These are phyloP conservation scores for Drosophila testacea DNA, from an alignment of 2,888 invertebrate species.

Conservation along the genomic window DNA sequence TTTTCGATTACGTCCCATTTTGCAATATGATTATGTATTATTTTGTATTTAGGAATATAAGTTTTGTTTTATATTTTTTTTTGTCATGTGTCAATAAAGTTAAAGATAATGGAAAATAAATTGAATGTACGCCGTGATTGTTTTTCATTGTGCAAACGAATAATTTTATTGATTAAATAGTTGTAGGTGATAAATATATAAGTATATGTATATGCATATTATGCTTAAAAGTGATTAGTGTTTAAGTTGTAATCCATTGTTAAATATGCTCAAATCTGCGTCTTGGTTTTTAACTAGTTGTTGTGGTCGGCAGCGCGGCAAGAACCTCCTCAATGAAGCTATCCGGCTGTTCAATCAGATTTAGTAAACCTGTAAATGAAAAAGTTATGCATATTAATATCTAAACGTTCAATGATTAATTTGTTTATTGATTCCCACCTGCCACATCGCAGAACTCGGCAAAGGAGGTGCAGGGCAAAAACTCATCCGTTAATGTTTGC, in stretches of 20 bases:
- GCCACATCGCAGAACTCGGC: slow-evolving; percentile 97
- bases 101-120: slow-evolving; percentile 30
- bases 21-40: slow-evolving; percentile 61
- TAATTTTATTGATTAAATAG: slow-evolving; percentile 80
- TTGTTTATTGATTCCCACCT: slow-evolving; percentile 85
- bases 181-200: slow-evolving; percentile 70
- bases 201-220: slow-evolving; percentile 51
- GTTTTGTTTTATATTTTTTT: slow-evolving; percentile 24
- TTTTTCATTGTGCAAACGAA: slow-evolving; percentile 74
- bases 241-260: slow-evolving; percentile 32
- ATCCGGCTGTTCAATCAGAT: slow-evolving; percentile 84
- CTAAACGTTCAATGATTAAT: too few relatives aligned
- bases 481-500: slow-evolving; percentile 93
- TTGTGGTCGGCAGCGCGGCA: slow-evolving; percentile 78
- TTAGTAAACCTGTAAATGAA: slow-evolving; percentile 76
- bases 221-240: slow-evolving; percentile 31
- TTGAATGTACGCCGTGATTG: slow-evolving; percentile 3
- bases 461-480: slow-evolving; percentile 95
- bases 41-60: slow-evolving; percentile 39
- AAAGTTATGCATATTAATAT: not conserved
- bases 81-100: slow-evolving; percentile 51
- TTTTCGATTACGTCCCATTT: slow-evolving; percentile 55
- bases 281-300: slow-evolving; percentile 68
- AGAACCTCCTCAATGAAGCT: slow-evolving; percentile 82
- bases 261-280: slow-evolving; percentile 31